Base-by-base conservation (phyloP, 2,797 vertebrate species). In the Spea hammondii region DNA sequence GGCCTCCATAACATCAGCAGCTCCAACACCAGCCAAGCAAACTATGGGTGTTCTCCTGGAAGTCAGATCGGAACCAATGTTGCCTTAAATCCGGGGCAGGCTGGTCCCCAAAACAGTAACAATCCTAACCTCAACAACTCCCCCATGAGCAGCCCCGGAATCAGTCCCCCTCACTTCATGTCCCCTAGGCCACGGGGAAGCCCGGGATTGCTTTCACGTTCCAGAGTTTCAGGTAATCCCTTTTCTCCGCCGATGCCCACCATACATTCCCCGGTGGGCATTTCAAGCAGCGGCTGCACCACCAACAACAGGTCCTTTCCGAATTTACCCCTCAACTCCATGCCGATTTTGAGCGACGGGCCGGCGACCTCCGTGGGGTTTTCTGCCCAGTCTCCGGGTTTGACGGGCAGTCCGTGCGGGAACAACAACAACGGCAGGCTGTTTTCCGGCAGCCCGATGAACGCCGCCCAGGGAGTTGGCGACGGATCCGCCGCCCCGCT, bases 151-250 rank as follows among this genome's bases (percentile, higher is more conserved):
- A 94, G 94, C 83, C 93, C 96, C 83, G 94, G 93, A 86, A 91
- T 95, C 60, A 87, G 94, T 88, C 92, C 95, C 82, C 91, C 95
- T 78, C 97, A 95, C 75, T 97, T 98, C 87, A 93, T 96, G 92
- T 95, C 95, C 5, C 94, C 95, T 10, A 92, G 95, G 88, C 93
- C 93, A 87, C 93, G 92, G 77, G 92, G 91, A 80, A 95, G 94
- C 87, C 95, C 96, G 32, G 95, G 95, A 65, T 85, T 93, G 79
- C 91, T 92, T 71, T 88, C 93, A 54, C 93, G 95, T 84, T 93
- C 96, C 53, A 90, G 94, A 53, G 88, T 91, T 65, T 91, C 94
- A 32, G 92, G 72, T 79, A 94, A 93, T 84, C 94, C 95, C 64
- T 97, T 98, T 86, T 95, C 96, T 62, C 95, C 95, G 80, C 91